These are phyloP conservation scores for Poeciliopsis gracilis DNA, from an alignment of 2,797 vertebrate species.

Conservation along the genomic window DNA sequence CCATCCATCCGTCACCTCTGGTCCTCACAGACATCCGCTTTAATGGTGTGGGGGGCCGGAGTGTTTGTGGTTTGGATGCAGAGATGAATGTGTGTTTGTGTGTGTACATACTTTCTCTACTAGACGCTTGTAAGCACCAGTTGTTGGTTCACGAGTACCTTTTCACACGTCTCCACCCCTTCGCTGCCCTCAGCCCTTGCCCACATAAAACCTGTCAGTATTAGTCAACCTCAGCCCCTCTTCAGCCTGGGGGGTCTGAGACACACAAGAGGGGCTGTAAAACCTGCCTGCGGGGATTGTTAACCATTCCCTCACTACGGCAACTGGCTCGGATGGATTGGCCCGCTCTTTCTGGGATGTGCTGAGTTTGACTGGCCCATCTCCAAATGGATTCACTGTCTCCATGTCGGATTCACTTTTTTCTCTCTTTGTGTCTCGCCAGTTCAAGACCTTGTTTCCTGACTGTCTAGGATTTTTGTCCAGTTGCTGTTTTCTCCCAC, in stretches of 20 bases:
- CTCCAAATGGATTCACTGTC: slow-evolving; percentile 62
- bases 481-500: slow-evolving; percentile 48
- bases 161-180: slow-evolving; percentile 60
- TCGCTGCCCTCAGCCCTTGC: slow-evolving; percentile 27
- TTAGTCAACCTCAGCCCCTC: slow-evolving; percentile 71
- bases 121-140: slow-evolving; percentile 85
- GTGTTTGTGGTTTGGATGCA: slow-evolving; percentile 37
- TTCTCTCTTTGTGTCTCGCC: slow-evolving; percentile 64
- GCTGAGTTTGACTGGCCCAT: slow-evolving; percentile 51
- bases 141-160: slow-evolving; percentile 80
- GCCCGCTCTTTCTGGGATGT: slow-evolving; percentile 33
- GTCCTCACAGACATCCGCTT: slow-evolving; percentile 56
- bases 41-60: slow-evolving; percentile 42
- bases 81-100: slow-evolving; percentile 32
- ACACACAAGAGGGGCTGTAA: slow-evolving; percentile 76
- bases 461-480: slow-evolving; percentile 52
- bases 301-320: slow-evolving; percentile 72
- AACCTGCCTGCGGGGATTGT: slow-evolving; percentile 73
- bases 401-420: slow-evolving; percentile 48
- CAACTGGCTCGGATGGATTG: slow-evolving; percentile 71
- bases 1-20: slow-evolving; percentile 43
- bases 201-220: slow-evolving; percentile 76
- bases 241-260: slow-evolving; percentile 78
- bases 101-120: slow-evolving; percentile 35
- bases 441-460: slow-evolving; percentile 57